Percentiles rank a stretch among this genome's conserved stretches.
These are phyloP conservation scores for Leptobrachium leishanense DNA, from an alignment of 2,113 vertebrate species.

Conservation along the genomic window DNA sequence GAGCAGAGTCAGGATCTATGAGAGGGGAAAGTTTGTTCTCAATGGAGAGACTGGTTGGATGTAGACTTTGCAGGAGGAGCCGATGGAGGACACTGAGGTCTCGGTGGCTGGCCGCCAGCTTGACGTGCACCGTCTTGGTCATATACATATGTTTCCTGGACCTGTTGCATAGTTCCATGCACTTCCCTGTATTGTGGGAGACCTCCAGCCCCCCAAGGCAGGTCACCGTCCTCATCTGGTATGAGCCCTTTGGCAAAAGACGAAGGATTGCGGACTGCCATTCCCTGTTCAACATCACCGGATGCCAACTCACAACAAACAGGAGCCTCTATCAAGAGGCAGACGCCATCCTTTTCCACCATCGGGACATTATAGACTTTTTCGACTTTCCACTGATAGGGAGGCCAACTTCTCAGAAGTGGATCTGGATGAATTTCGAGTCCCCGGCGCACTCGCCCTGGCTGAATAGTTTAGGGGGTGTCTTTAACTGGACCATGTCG, in stretches of 20 bases:
- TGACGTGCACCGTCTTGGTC: slow-evolving; percentile 51
- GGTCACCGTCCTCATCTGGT: slow-evolving; percentile 80
- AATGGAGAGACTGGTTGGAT: background rate
- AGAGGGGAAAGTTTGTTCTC: slow-evolving; percentile 29
- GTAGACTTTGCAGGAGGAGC: slow-evolving; percentile 1
- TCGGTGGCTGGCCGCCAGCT: slow-evolving; percentile 42
- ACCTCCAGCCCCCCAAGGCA: background rate
- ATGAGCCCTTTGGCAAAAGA: slow-evolving; percentile 71
- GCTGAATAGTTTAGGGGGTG: slow-evolving; percentile 59
- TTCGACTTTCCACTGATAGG: slow-evolving; percentile 49
- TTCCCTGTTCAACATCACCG: slow-evolving; percentile 64
- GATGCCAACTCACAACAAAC: slow-evolving; percentile 75
- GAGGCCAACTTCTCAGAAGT: slow-evolving; percentile 75
- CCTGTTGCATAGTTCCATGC: slow-evolving; percentile 26
- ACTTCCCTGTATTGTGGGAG: background rate
- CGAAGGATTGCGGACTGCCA: slow-evolving; percentile 64
- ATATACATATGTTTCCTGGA: slow-evolving; percentile 51
- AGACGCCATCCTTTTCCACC: slow-evolving; percentile 82
- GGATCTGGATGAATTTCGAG: slow-evolving; percentile 97
- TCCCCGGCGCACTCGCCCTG: slow-evolving; percentile 77
- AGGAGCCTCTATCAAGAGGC: slow-evolving; percentile 59
- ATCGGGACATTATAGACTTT: slow-evolving; percentile 72
- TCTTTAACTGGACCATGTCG: slow-evolving; percentile 89
- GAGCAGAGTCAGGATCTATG: background rate
- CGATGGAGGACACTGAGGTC: background rate